Evolutionary conservation across 2,888 invertebrate genomes (phyloP).

Genomic region (Caenorhabditis japonica): DNA sequence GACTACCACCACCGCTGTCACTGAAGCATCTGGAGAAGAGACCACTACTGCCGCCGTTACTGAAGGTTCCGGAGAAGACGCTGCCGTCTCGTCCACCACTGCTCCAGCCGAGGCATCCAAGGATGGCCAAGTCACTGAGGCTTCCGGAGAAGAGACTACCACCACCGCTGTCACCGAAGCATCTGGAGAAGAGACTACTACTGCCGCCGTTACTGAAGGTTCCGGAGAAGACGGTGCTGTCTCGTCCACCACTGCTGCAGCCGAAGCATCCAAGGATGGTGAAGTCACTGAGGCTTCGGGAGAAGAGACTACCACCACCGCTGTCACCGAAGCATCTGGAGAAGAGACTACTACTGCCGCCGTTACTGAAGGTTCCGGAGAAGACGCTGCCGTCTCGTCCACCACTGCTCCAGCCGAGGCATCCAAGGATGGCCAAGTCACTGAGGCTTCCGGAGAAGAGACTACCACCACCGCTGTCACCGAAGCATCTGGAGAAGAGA

Average conservation of each 20-base stretch:
- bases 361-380: too few species aligned
- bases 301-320: too few species aligned
- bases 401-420: too few species aligned
- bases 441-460: too few species aligned
- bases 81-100: constrained; percentile 2
- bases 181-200: constrained; percentile 22
- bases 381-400: too few species aligned
- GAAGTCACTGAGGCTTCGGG: neutral
- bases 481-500: too few species aligned
- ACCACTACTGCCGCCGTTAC: constrained; percentile 17
- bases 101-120: neutral
- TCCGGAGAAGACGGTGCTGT: constrained; percentile 16
- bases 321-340: too few species aligned
- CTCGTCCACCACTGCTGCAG: constrained; percentile 34
- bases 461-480: too few species aligned
- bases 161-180: constrained; percentile 11
- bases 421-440: too few species aligned
- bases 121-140: constrained; percentile 2
- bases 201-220: constrained; percentile 24
- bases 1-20: constrained; percentile 15
- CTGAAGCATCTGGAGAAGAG: constrained; percentile 36
- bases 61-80: constrained; percentile 19
- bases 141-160: constrained; percentile 2
- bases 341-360: too few species aligned
- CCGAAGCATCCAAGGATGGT: constrained; percentile 29